A percentile compares a stretch with the other conserved stretches of the same genome.
Evolutionary conservation across 2,113 vertebrate species (phyloP).

Genomic region (Campylomormyrus tamandua): DNA sequence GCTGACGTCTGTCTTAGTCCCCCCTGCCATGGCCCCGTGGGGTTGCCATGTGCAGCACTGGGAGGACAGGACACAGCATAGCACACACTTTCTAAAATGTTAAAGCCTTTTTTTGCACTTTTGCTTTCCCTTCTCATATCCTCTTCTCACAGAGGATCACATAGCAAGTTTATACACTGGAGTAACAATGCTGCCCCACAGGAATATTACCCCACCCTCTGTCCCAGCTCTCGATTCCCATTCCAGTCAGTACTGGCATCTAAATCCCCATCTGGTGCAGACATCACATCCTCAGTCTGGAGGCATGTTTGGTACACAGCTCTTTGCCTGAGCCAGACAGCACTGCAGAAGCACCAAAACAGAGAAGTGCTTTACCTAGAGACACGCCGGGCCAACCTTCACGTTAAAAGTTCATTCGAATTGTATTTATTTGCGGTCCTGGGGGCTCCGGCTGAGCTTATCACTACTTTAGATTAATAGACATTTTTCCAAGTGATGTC

Average conservation of each 20-base stretch:
- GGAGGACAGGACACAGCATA: neutral
- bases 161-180: neutral
- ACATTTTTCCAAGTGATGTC: neutral
- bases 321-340: neutral
- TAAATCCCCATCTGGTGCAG: neutral
- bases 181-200: neutral
- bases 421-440: neutral
- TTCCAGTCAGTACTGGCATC: neutral
- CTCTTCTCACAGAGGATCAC: neutral
- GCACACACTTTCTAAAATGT: neutral
- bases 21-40: neutral
- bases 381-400: neutral
- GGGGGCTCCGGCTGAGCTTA: neutral
- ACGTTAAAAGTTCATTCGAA: neutral
- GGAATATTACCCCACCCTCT: neutral
- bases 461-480: neutral
- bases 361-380: neutral
- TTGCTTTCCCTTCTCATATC: neutral
- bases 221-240: neutral
- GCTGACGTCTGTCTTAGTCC: neutral
- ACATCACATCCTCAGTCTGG: neutral
- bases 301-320: neutral
- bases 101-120: neutral
- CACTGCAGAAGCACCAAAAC: neutral
- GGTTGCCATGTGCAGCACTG: neutral